Evolutionary conservation across 1,140 invertebrate genomes (phyloP).

Genomic region (Pseudomyrmex sp.): DNA sequence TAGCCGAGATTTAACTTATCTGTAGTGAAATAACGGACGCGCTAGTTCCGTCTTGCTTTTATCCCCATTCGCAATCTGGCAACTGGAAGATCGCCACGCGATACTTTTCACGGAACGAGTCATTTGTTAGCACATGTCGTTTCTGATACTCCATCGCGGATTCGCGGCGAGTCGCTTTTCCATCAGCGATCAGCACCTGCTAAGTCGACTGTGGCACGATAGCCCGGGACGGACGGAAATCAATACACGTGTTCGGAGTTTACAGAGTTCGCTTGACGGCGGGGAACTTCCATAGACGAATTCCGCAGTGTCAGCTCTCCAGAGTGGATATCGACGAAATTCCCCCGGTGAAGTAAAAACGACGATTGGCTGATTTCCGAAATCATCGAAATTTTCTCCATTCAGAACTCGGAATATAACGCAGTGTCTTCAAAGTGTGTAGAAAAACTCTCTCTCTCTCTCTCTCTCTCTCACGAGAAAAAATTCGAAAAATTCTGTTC

Average conservation of each 20-base stretch:
- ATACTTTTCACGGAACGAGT: neutral
- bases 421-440: too few species aligned
- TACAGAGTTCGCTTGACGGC: conserved; percentile 5
- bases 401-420: neutral
- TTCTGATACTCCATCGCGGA: conserved; percentile 22
- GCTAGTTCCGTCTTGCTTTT: neutral
- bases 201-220: conserved; percentile 40
- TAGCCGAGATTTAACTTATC: conserved; percentile 22
- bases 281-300: conserved; percentile 31
- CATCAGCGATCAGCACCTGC: conserved; percentile 44
- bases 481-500: neutral
- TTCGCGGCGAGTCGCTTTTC: neutral
- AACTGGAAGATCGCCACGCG: neutral
- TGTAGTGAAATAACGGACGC: neutral
- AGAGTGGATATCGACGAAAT: neutral
- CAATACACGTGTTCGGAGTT: conserved; percentile 58
- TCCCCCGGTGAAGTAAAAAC: too few species aligned
- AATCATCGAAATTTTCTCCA: neutral
- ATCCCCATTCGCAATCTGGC: neutral
- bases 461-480: too few species aligned
- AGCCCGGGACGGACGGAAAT: conserved; percentile 41
- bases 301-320: conserved; percentile 23
- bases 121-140: neutral
- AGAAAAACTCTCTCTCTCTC: neutral
- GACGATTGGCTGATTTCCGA: neutral